Evolutionary conservation across 2,797 vertebrate species (phyloP).

Genomic region (Peromyscus eremicus): DNA sequence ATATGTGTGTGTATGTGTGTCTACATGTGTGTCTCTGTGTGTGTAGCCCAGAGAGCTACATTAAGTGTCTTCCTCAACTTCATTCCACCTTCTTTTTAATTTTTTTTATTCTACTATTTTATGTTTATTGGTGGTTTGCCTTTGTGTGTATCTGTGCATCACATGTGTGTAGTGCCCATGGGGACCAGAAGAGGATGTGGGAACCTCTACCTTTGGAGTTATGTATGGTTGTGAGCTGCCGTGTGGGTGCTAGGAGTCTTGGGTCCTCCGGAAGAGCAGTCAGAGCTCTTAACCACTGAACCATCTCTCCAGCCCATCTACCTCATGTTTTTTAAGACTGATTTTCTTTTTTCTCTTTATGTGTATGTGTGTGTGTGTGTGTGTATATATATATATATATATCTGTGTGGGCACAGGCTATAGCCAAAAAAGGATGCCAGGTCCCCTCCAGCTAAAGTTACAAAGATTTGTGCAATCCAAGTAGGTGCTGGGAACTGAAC

Average conservation of each 20-base stretch:
- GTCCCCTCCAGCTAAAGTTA: neutral
- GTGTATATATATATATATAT: neutral
- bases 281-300: neutral
- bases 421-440: too few relatives aligned
- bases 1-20: neutral
- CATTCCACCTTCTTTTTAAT: neutral
- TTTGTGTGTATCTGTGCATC: neutral
- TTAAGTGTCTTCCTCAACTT: neutral
- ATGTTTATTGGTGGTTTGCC: too few relatives aligned
- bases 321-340: neutral
- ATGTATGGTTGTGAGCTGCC: neutral
- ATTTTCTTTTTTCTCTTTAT: neutral
- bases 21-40: neutral
- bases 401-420: neutral
- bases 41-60: neutral
- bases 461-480: neutral
- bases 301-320: neutral
- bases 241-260: neutral
- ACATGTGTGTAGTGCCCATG: neutral
- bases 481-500: neutral
- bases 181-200: neutral
- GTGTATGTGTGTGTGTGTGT: neutral
- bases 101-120: neutral
- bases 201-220: neutral
- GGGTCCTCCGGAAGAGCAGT: neutral